A percentile compares a stretch with the other conserved stretches of the same genome.
These are phyloP conservation scores for Falco columbarius DNA, from an alignment of 2,797 vertebrate genomes.

Conservation along the genomic window DNA sequence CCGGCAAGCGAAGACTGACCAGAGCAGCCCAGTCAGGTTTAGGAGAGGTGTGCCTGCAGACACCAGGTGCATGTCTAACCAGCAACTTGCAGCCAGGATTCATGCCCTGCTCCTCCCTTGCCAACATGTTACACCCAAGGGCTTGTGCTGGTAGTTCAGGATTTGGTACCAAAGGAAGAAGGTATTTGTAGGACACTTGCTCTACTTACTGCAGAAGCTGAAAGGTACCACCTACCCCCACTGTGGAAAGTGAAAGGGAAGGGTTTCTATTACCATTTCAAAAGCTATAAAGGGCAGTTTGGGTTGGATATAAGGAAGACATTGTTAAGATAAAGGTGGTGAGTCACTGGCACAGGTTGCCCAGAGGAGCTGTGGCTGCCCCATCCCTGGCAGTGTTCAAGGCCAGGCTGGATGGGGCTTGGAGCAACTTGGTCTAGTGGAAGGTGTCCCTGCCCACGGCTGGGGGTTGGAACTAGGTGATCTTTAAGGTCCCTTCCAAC, in stretches of 20 bases:
- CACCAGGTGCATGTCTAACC: fast-evolving
- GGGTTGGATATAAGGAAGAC: background rate
- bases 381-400: background rate
- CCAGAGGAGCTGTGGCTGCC: background rate
- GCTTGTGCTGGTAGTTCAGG: background rate
- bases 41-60: background rate
- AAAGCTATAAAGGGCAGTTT: background rate
- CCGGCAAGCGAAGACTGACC: background rate
- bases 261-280: background rate
- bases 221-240: background rate
- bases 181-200: background rate
- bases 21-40: background rate
- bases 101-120: background rate
- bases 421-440: background rate
- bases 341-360: background rate
- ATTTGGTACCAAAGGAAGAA: background rate
- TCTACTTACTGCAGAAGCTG: background rate
- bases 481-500: background rate
- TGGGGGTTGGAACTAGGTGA: background rate
- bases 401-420: background rate
- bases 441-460: background rate
- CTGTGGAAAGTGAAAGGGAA: background rate
- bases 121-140: background rate
- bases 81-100: background rate
- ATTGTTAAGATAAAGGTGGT: background rate